A percentile compares a stretch with the other conserved stretches of the same genome.
These are phyloP conservation scores for Speoplatyrhinus poulsoni DNA, from an alignment of 2,113 vertebrate species.

Conservation along the genomic window DNA sequence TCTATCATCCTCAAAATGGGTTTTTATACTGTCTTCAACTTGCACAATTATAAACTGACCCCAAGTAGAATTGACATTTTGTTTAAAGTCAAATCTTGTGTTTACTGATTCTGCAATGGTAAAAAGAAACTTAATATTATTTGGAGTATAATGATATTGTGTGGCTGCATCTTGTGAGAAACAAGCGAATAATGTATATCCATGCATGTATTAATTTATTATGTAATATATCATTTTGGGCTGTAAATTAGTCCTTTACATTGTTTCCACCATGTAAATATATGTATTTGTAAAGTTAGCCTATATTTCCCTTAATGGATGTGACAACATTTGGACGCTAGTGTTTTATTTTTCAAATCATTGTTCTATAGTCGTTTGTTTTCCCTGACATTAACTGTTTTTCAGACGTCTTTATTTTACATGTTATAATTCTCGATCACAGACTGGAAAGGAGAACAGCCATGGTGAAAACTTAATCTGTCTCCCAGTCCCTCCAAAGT, in stretches of 20 bases:
- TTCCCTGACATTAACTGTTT: not conserved
- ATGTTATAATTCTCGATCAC: not conserved
- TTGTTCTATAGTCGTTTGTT: not conserved
- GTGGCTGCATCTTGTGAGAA: slow-evolving; percentile 42
- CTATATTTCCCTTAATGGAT: slow-evolving; percentile 16
- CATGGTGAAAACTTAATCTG: not conserved
- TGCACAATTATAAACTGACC: slow-evolving; percentile 74
- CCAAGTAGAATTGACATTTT: slow-evolving; percentile 69
- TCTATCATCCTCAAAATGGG: slow-evolving; percentile 41
- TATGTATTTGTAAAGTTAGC: slow-evolving; percentile 33
- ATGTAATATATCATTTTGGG: slow-evolving; percentile 60
- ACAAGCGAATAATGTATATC: slow-evolving; percentile 71
- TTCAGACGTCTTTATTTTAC: not conserved
- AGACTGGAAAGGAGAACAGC: too few relatives aligned
- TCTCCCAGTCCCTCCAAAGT: slow-evolving; percentile 47
- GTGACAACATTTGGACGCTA: too few relatives aligned
- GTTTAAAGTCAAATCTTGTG: slow-evolving; percentile 67
- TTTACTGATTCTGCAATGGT: slow-evolving; percentile 67
- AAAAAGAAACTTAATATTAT: slow-evolving; percentile 69
- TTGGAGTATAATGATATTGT: slow-evolving; percentile 75
- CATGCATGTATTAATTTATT: slow-evolving; percentile 74
- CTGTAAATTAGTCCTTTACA: too few relatives aligned
- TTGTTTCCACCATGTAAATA: too few relatives aligned
- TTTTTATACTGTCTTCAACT: slow-evolving; percentile 72
- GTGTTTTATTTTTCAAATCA: not conserved